Evolutionary conservation across 2,797 vertebrate genomes (phyloP), one percentile per base, ranked within the genome.

Genomic region (Danio kyathit): DNA sequence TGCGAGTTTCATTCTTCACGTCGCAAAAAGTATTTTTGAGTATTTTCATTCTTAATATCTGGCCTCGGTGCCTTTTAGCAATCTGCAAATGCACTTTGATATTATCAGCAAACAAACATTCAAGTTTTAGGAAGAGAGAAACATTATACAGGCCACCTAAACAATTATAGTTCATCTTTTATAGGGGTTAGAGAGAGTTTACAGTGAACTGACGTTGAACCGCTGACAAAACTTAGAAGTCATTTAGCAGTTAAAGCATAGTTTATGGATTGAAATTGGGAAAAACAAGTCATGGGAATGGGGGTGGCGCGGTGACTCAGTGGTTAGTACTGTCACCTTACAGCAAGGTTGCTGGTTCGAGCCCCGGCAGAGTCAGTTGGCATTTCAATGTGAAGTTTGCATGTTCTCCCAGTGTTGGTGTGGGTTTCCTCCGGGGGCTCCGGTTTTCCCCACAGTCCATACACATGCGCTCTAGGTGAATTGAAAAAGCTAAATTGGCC

Each of bases 21-120:
- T 90, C 80, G 83, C 86, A 88, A 89, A 89, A 87, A 86, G 41
- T 13, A 79, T 83, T 89, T 90, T 89, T 88, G 73, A 78, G 83
- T 89, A 87, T 92, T 91, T 90, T 88, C 80, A 88, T 91, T 91
- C 86, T 67, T 89, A 88, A 89, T 90, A 91, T 88, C 80, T 19
- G 41, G 87, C 86, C 89, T 85, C 56, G 2, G 41, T 78, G 84
- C 87, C 83, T 84, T 29, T 78, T 82, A 72, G 87, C 74, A 82
- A 79, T 88, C 90, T 89, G 72, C 59, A 85, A 85, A 72, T 74
- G 11, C 71, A 49, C 86, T 85, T 83, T 82, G 81, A 73, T 79
- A 76, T 76, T 80, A 70, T 59, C 75, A 19, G 85, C 82, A 73
- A 89, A 81, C 80, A 89, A 89, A 89, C 77, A 85, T 86, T 79